Base-by-base conservation (phyloP, 2,888 invertebrate genomes). In the Lasioglossum morio region DNA sequence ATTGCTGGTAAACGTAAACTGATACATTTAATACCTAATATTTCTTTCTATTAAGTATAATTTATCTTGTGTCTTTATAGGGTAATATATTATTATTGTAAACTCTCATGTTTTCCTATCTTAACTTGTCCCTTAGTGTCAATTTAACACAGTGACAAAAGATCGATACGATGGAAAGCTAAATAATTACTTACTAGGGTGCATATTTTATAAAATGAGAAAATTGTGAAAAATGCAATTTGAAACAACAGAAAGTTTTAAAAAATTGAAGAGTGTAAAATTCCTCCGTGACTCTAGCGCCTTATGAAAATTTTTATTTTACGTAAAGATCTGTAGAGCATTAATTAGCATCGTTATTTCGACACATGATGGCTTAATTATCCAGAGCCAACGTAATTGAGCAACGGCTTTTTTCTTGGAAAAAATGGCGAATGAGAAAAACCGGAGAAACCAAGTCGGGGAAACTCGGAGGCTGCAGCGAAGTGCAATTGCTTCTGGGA, bases 401-500 rank as follows among this genome's bases (percentile, higher is more conserved):
- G 60, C 19, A 23, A 34, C 30, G 23, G 8, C 34, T 8, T 34
- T 66, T 66, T 66, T 34, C 66, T 8, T 30, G 34, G 34, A 19
- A 16, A 19, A 66, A 66, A 23, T 19, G 12, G 40, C 4, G 23
- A 69, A n/a, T n/a, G 34, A 10, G n/a, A 27, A 37, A 72, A 73
- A 82, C 76, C 57, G 8, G 63, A 43, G 72, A 83, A 88, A 81
- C 84, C 70, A 81, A 81, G 82, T 77, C 30, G 66, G 82, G 77
- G 70, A 85, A 89, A 85, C 60, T 63, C 72, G n/a, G 80, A 53
- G 75, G 73, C 81, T 84, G 19, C 30, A 19, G 81, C 72, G 82
- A 66, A 53, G 66, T 81, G 70, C 88, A 87, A 91, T 91, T 88
- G 73, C 84, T 91, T 92, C 88, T 74, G 73, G 84, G 92, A 92